Conservation (phyloP, 23 tunicate species). For the Phallusia fumigata region DNA sequence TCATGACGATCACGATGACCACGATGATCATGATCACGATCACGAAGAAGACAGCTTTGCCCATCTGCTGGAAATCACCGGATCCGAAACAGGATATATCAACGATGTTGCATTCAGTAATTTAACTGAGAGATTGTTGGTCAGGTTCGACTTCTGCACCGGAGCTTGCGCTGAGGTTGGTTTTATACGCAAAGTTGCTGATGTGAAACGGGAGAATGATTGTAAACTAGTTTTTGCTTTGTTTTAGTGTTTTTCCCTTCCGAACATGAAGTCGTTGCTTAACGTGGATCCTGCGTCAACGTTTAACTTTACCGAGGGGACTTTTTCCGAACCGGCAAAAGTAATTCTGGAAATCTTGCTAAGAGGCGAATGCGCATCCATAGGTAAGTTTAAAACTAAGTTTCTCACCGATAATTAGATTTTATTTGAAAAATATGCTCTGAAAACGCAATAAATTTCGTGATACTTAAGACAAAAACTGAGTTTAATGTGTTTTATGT, state of each 20-base stretch:
- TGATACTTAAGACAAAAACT: no score
- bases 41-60: slow-evolving; percentile 19
- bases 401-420: no score
- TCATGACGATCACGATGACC: no score
- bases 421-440: no score
- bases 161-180: neutral
- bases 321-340: neutral
- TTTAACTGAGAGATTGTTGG: neutral
- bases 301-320: neutral
- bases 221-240: no score
- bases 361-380: neutral
- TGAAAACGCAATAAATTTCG: no score
- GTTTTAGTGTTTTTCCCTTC: neutral
- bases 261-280: neutral
- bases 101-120: neutral
- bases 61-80: slow-evolving; percentile 6
- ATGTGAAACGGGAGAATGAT: no score
- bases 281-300: neutral
- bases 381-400: neutral
- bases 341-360: neutral
- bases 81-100: neutral
- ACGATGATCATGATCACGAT: slow-evolving; percentile 18
- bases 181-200: neutral
- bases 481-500: no score
- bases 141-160: neutral